Conservation (phyloP, 2,113 vertebrate genomes). For the Polyodon spathula region DNA sequence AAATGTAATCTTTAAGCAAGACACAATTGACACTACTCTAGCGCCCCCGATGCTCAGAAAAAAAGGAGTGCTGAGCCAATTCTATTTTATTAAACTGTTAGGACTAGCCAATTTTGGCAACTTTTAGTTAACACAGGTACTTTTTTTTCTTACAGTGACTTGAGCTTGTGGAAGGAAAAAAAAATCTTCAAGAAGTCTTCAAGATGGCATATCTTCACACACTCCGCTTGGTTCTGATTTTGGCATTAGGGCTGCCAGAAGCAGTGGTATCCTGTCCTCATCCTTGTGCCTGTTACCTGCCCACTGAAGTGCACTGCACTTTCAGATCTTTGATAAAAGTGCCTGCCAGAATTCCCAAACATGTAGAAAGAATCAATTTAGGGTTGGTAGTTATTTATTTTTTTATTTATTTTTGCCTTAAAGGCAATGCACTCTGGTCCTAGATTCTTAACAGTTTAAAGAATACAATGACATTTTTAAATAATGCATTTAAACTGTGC, state of each 20-base stretch:
- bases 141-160: constrained; percentile 15
- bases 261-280: constrained; percentile 54
- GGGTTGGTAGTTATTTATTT: constrained; percentile 58
- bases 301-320: constrained; percentile 83
- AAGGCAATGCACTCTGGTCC: too few species aligned
- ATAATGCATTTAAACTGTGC: too few species aligned
- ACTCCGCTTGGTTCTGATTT: constrained; percentile 49
- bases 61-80: too few species aligned
- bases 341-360: constrained; percentile 52
- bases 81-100: too few species aligned
- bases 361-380: constrained; percentile 80
- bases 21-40: constrained; percentile 4
- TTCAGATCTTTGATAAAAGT: constrained; percentile 73
- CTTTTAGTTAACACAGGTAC: constrained; percentile 32
- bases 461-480: too few species aligned
- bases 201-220: constrained; percentile 21
- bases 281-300: constrained; percentile 76
- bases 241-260: constrained; percentile 20
- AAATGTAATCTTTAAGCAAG: background rate
- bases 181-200: constrained; percentile 24
- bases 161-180: background rate
- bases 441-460: too few species aligned
- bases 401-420: too few species aligned
- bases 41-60: too few species aligned
- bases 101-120: too few species aligned